Percentiles rank a stretch among this genome's conserved stretches.
Conservation (phyloP, 2,113 vertebrate species). For the Epinephelus moara region DNA sequence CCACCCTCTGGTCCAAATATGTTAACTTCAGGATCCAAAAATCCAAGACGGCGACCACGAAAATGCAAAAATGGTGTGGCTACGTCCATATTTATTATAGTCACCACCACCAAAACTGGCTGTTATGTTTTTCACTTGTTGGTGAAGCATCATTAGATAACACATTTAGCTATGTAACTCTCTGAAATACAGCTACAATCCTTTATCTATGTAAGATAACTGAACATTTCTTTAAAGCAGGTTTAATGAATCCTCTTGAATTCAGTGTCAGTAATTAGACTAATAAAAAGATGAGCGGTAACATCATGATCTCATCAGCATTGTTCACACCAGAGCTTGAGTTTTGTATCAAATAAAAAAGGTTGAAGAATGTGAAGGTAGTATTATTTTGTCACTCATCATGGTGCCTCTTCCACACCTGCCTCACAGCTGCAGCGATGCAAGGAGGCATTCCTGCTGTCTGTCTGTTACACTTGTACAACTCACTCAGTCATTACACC, state of each 20-base stretch:
- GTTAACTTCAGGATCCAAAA: no score
- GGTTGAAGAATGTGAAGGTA: not conserved
- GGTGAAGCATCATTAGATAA: no score
- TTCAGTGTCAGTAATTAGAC: not conserved
- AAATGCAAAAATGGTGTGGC: no score
- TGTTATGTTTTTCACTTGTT: not conserved
- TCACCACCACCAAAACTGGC: no score
- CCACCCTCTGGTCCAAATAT: no score
- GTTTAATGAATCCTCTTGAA: not conserved
- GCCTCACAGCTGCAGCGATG: not conserved
- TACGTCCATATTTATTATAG: no score
- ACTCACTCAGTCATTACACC: not conserved
- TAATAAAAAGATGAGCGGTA: not conserved
- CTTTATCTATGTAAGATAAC: not conserved
- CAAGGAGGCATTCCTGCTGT: not conserved
- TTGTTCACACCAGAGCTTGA: not conserved
- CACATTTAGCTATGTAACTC: not conserved
- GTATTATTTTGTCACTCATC: not conserved
- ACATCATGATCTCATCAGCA: not conserved
- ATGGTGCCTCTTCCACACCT: not conserved
- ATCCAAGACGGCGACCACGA: no score
- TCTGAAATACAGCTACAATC: not conserved
- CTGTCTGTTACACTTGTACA: not conserved
- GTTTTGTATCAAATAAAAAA: not conserved
- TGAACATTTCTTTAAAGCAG: not conserved